Evolutionary conservation across 2,113 vertebrate species (phyloP), one percentile per base, ranked within the genome.

Genomic region (Rattus rattus): DNA sequence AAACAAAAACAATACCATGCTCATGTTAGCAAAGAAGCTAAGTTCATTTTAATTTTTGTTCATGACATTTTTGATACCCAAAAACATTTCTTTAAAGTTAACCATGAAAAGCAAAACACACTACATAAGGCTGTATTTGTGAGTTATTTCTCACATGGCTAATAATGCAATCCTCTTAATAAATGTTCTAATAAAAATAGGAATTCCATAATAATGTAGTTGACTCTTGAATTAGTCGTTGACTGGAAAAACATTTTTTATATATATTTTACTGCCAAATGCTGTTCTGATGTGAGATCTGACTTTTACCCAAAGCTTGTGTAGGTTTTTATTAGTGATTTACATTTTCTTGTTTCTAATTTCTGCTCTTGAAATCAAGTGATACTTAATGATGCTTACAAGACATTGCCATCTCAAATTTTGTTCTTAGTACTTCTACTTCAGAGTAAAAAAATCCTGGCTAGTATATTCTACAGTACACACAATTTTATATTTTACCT

Each of bases 111-210:
- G 33, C 49, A 1, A 72, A 94, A 65, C 43, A 90, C 8, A 69
- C 12, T 81, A 49, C 2, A 33, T 59, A 19, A 85, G 13, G 85
- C 3, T 10, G 0, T 76, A 91, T 65, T 59, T n/a, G 2, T 7
- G 52, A 73, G 54, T 61, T 9, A 69, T 52, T 94, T 97, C 94
- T 91, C 54, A 87, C 49, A 20, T 56, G 56, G 76, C 43, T 83
- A 67, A 77, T 79, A 85, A 63, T 67, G 54, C 1, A 88, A n/a
- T 92, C 16, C 8, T 17, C 54, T 85, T 90, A 19, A 30, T 69
- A 36, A 92, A 22, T 6, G 73, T 88, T 75, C 91, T 83, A 28
- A 88, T 70, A 88, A 85, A 56, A 92, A 65, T 73, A n/a, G 28
- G 84, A 87, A 17, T 3, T 12, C 12, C 1, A 0, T 69, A 49